Conservation (phyloP, 92 coral and sea anemone genomes). For the Siderastrea siderea region DNA sequence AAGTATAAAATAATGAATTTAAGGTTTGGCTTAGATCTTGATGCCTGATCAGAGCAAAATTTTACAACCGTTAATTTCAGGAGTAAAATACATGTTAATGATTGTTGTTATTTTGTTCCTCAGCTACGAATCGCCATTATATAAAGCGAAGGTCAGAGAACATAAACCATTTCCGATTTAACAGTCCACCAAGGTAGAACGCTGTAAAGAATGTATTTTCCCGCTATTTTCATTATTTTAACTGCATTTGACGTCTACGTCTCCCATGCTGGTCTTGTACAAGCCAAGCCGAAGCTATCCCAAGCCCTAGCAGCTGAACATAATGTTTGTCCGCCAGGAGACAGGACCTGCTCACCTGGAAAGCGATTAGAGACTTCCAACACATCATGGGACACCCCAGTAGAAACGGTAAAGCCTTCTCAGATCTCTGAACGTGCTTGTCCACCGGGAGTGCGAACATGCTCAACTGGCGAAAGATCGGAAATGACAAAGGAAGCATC, state of each 20-base stretch:
- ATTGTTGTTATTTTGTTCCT: too few species aligned
- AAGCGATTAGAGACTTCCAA: neutral
- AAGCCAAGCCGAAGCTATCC: neutral
- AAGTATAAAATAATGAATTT: too few species aligned
- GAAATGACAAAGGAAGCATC: neutral
- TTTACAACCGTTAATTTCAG: too few species aligned
- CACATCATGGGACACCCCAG: too few species aligned
- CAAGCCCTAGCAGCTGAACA: neutral
- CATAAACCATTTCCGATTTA: too few species aligned
- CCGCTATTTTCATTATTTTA: neutral
- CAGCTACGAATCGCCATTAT: too few species aligned
- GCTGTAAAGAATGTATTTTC: neutral
- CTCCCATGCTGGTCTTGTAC: neutral
- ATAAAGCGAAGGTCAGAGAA: too few species aligned
- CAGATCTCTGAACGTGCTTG: neutral
- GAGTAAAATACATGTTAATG: too few species aligned
- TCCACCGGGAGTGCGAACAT: conserved; percentile 2
- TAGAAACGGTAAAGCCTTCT: too few species aligned
- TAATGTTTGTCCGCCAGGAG: neutral
- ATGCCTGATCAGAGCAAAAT: too few species aligned
- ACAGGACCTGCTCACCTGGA: neutral
- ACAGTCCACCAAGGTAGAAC: too few species aligned
- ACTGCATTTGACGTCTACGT: neutral
- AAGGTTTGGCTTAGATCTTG: too few species aligned
- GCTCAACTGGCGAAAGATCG: neutral